Evolutionary conservation across 2,113 vertebrate species (phyloP), one percentile per base, ranked within the genome.

Genomic region (Condylura cristata): DNA sequence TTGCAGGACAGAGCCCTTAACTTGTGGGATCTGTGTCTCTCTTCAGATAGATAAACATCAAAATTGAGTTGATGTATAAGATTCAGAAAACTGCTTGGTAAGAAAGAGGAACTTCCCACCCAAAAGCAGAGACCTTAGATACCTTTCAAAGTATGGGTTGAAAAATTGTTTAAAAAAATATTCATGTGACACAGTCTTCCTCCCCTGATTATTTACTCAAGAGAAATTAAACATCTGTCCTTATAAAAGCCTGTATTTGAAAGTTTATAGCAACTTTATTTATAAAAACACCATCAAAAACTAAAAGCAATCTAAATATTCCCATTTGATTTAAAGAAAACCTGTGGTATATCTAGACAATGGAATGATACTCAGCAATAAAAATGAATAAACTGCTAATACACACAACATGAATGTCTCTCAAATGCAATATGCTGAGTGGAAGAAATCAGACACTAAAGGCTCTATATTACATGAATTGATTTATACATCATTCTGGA

Each of bases 111-210:
- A 16, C 48, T 51, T 51, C 48, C 48, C 48, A 51, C 13, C 17
- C 48, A 51, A 20, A 20, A 7, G 53, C 53, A 56, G 48, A 56
- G 22, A 22, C n/a, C 32, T 24, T 51, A 22, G 22, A 3, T 53
- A 3, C 20, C 86, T 65, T 89, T 91, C n/a, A 51, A 53, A 72
- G 6, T n/a, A 2, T 61, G 8, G 79, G 63, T 48, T 5, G 34
- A 86, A 53, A 76, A 7, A 72, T 44, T 72, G 86, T 20, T n/a
- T 71, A 90, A 86, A 56, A 76, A 90, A 86, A 56, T 41, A 86
- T 34, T 71, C 37, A 22, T 75, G 39, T 65, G 65, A 24, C 10
- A 12, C 17, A 65, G 3, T 4, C 12, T 48, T 13, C 11, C 32
- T 86, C 7, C 51, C 34, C 58, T 95, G 14, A 24, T 30, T 51